Percentiles rank a stretch among this genome's conserved stretches.
These are phyloP conservation scores for Syngnathus scovelli DNA, from an alignment of 2,113 vertebrate species.

Conservation along the genomic window DNA sequence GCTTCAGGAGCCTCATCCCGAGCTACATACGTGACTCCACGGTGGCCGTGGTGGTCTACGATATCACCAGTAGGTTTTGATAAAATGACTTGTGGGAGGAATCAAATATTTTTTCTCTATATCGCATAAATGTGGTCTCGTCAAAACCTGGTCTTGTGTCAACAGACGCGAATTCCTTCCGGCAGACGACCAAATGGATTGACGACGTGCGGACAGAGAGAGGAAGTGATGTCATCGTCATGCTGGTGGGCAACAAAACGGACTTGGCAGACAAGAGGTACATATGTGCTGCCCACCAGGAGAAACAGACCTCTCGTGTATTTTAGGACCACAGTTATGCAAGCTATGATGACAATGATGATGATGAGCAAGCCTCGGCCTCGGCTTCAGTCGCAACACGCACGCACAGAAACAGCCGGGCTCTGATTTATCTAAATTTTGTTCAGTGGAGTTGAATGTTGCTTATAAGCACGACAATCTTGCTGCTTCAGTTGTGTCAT, in stretches of 20 bases:
- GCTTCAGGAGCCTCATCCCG: slow-evolving; percentile 90
- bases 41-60: slow-evolving; percentile 89
- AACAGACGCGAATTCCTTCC: slow-evolving; percentile 88
- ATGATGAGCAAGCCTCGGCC: not conserved
- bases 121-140: too few species aligned
- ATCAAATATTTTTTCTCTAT: too few species aligned
- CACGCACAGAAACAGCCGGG: not conserved
- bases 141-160: not conserved
- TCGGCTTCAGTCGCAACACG: not conserved
- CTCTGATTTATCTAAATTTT: too few species aligned
- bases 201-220: slow-evolving; percentile 90
- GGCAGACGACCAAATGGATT: slow-evolving; percentile 92
- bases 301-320: not conserved
- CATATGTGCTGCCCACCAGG: not conserved
- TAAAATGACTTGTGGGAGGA: not conserved
- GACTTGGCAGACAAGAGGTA: slow-evolving; percentile 90
- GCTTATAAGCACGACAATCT: too few species aligned
- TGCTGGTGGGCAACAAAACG: slow-evolving; percentile 92
- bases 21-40: slow-evolving; percentile 93
- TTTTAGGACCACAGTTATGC: not conserved
- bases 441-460: too few species aligned
- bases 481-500: too few species aligned
- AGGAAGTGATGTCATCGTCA: slow-evolving; percentile 91
- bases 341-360: not conserved
- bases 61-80: slow-evolving; percentile 83